Evolutionary conservation across 1,140 invertebrate genomes (phyloP).

Genomic region (Phthorimaea operculella): DNA sequence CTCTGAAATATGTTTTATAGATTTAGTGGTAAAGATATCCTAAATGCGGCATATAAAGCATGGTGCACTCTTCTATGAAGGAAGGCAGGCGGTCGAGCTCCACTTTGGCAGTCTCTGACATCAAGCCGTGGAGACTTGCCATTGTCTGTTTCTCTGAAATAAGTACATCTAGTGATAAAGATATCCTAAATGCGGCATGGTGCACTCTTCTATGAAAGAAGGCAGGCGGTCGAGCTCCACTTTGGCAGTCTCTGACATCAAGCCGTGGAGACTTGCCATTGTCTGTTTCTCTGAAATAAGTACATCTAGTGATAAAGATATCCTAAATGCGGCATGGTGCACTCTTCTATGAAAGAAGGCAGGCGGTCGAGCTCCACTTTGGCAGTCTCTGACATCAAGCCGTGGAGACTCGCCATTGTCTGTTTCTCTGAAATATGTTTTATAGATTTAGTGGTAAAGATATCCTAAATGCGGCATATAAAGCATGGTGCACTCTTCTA

Average conservation of each 20-base stretch:
- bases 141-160: slow-evolving; percentile 57
- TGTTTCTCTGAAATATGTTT: slow-evolving; percentile 52
- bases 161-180: too few relatives aligned
- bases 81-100: slow-evolving; percentile 75
- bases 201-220: slow-evolving; percentile 74
- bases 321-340: slow-evolving; percentile 83
- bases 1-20: slow-evolving; percentile 38
- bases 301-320: too few relatives aligned
- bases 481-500: slow-evolving; percentile 78
- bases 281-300: slow-evolving; percentile 64
- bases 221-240: slow-evolving; percentile 77
- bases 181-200: slow-evolving; percentile 85
- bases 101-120: slow-evolving; percentile 74
- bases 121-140: slow-evolving; percentile 68
- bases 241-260: slow-evolving; percentile 74
- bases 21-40: too few relatives aligned
- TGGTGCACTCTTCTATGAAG: slow-evolving; percentile 76
- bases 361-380: slow-evolving; percentile 75
- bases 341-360: slow-evolving; percentile 74
- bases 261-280: slow-evolving; percentile 66
- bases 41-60: slow-evolving; percentile 84
- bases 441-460: too few relatives aligned
- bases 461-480: slow-evolving; percentile 87
- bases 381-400: slow-evolving; percentile 74
- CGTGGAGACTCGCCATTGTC: slow-evolving; percentile 65